These are phyloP conservation scores for Lacanobia wlatinum DNA, from an alignment of 2,888 invertebrate genomes.

Conservation along the genomic window DNA sequence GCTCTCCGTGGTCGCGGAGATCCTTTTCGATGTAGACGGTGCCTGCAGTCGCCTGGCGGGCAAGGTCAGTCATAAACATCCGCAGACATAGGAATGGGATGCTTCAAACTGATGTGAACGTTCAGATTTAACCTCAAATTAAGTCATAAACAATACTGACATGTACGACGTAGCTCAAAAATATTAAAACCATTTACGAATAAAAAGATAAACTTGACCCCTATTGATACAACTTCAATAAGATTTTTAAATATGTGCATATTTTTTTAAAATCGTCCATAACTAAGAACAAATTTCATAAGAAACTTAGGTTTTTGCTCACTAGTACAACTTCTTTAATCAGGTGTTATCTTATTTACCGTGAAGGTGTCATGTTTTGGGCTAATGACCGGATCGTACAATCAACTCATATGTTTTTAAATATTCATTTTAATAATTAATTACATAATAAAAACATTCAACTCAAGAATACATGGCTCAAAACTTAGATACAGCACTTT, in stretches of 20 bases:
- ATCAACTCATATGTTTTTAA: constrained; percentile 14
- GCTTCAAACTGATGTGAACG: constrained; percentile 24
- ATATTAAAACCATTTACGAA: neutral
- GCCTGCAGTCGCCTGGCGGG: constrained; percentile 83
- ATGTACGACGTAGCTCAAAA: constrained; percentile 13
- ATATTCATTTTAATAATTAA: constrained; percentile 5
- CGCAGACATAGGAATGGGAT: constrained; percentile 6
- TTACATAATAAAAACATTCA: constrained; percentile 14
- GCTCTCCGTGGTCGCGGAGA: constrained; percentile 84
- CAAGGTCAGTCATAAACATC: constrained; percentile 83
- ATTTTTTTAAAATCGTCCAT: neutral
- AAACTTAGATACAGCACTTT: constrained; percentile 2
- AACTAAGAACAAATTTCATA: constrained; percentile 2
- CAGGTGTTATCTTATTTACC: constrained; percentile 54
- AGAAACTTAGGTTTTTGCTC: neutral
- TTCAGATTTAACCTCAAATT: constrained; percentile 26
- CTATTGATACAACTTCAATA: constrained; percentile 15
- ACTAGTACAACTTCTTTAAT: constrained; percentile 24
- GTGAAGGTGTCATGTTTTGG: constrained; percentile 30
- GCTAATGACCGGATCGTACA: constrained; percentile 40
- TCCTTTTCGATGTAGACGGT: constrained; percentile 87
- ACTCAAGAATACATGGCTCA: constrained; percentile 9
- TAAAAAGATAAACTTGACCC: constrained; percentile 23
- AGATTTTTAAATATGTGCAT: neutral
- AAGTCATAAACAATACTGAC: constrained; percentile 22